Evolutionary conservation across 2,113 vertebrate species (phyloP), one percentile per base, ranked within the genome.

Genomic region (Pachyramphus minor): DNA sequence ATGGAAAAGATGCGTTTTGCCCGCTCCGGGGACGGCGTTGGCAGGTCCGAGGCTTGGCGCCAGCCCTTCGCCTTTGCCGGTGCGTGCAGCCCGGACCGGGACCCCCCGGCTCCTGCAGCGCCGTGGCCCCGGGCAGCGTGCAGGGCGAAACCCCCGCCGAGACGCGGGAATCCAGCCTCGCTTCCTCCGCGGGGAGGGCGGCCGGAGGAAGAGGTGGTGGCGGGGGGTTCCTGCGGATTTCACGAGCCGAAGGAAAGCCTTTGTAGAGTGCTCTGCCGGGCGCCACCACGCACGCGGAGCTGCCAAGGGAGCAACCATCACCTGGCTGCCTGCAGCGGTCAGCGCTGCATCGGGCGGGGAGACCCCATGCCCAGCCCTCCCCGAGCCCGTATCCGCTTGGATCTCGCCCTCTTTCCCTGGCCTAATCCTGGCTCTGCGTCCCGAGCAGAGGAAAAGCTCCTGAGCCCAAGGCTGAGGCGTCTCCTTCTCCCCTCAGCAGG

Each of bases 281-380:
- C 7, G 24, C 83, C 83, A 1, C 30, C 75, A 1, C 14, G 53
- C 80, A 10, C 63, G 22, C 7, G 3, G 47, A 47, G 91, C 85
- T 76, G 82, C 68, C 47, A 68, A 19, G 35, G 64, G 80, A 91
- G 86, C 69, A 16, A 66, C 84, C 91, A 2, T 62, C 93, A 95
- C 94, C 94, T 93, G 95, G 92, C 63, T 64, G 87, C 49, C 77
- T 18, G 77, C 75, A 37, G 74, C 88, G 14, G 66, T 44, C 86
- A 39, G 66, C 28, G 24, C 35, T 14, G 66, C n/a, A 8, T 2
- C 47, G n/a, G 73, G 60, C 7, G 23, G 53, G 49, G 83, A 24
- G 16, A 59, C 27, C 23, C 56, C 8, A 33, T 3, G 30, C 45
- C 82, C 94, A 22, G 3, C 86, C 33, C 79, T 63, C 41, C 60